Evolutionary conservation across 1,140 invertebrate genomes (phyloP).

Genomic region (Drosophila hydei): DNA sequence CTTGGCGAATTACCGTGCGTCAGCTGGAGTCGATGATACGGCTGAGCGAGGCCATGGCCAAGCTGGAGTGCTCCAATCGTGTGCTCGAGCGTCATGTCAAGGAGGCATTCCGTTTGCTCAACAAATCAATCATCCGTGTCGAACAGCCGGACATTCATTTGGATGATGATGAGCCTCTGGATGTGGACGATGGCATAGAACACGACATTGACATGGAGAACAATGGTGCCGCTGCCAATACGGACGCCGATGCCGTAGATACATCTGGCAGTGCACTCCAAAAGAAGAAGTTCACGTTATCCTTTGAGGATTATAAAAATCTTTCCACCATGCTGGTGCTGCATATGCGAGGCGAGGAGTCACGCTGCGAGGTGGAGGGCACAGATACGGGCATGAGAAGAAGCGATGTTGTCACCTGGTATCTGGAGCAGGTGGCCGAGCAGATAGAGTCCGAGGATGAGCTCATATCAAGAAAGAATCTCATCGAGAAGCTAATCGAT

Average conservation of each 20-base stretch:
- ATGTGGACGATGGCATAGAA: constrained; percentile 68
- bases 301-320: constrained; percentile 97
- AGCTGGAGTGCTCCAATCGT: constrained; percentile 96
- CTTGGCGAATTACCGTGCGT: constrained; percentile 99
- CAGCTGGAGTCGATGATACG: constrained; percentile 99
- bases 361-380: constrained; percentile 87
- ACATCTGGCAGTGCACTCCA: constrained; percentile 44
- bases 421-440: constrained; percentile 94
- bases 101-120: constrained; percentile 96
- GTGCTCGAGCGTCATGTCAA: constrained; percentile 95
- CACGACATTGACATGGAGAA: constrained; percentile 76
- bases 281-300: constrained; percentile 95
- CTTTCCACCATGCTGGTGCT: constrained; percentile 96
- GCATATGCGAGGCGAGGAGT: constrained; percentile 94
- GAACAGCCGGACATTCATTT: constrained; percentile 99
- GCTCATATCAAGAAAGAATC: constrained; percentile 92
- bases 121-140: constrained; percentile 98
- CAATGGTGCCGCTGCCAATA: constrained; percentile 73
- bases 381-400: constrained; percentile 88
- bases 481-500: constrained; percentile 98
- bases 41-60: constrained; percentile 97
- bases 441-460: constrained; percentile 96
- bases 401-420: constrained; percentile 96
- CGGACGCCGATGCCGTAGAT: constrained; percentile 37
- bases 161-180: constrained; percentile 88